These are phyloP conservation scores for Taeniopygia guttata DNA, from an alignment of 2,797 vertebrate genomes.

Conservation along the genomic window DNA sequence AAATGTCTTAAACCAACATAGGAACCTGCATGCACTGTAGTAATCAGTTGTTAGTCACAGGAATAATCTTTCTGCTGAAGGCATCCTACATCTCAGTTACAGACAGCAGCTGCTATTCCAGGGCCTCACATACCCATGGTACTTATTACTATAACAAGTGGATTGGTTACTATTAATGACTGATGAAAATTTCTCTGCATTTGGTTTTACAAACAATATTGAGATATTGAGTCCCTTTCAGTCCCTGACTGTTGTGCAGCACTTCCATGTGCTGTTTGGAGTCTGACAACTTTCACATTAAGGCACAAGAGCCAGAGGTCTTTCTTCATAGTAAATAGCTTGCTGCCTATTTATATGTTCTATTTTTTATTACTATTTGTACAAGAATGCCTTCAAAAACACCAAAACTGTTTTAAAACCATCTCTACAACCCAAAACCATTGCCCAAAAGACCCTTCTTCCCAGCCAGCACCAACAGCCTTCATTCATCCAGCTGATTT, in stretches of 20 bases:
- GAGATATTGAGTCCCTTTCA: neutral
- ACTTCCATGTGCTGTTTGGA: neutral
- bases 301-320: neutral
- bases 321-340: neutral
- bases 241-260: neutral
- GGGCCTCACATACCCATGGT: neutral
- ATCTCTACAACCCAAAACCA: neutral
- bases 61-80: constrained; percentile 10
- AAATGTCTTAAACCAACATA: neutral
- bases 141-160: neutral
- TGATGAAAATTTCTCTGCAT: neutral
- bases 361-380: neutral
- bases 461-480: neutral
- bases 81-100: neutral
- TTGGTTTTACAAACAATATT: neutral
- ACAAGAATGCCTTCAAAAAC: neutral
- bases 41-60: constrained; percentile 9
- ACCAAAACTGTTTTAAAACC: neutral
- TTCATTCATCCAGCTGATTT: neutral
- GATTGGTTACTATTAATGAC: neutral
- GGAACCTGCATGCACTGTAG: neutral
- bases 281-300: neutral
- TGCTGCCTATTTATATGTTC: neutral
- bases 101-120: neutral
- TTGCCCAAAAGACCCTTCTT: neutral